These are phyloP conservation scores for Bilobella aurantiaca DNA, from an alignment of 1,140 invertebrate species.

Conservation along the genomic window DNA sequence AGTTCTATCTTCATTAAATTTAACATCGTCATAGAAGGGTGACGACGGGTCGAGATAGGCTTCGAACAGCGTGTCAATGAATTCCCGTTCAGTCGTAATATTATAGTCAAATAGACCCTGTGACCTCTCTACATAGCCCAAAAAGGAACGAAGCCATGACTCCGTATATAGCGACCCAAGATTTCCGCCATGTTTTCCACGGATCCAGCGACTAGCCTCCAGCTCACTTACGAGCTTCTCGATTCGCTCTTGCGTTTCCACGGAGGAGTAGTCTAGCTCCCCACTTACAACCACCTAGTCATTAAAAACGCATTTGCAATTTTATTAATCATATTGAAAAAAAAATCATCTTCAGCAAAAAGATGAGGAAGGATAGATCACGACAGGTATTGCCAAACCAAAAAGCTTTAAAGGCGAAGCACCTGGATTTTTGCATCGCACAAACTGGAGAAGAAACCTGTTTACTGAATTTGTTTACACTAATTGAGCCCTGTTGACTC, in stretches of 20 bases:
- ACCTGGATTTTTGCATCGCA: too few relatives aligned
- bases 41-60: slow-evolving; percentile 63
- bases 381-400: too few relatives aligned
- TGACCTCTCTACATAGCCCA: slow-evolving; percentile 63
- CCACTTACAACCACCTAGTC: slow-evolving; percentile 80
- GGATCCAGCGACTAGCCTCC: slow-evolving; percentile 69
- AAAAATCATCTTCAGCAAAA: not conserved
- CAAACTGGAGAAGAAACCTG: too few relatives aligned
- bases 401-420: too few relatives aligned
- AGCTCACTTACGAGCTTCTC: slow-evolving; percentile 66
- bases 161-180: slow-evolving; percentile 65
- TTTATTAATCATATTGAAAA: not conserved
- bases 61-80: slow-evolving; percentile 63
- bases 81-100: slow-evolving; percentile 58
- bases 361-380: too few relatives aligned
- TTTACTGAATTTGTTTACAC: too few relatives aligned
- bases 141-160: slow-evolving; percentile 78
- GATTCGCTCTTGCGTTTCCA: slow-evolving; percentile 60
- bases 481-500: too few relatives aligned
- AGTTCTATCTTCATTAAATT: slow-evolving; percentile 62
- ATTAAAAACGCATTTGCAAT: slow-evolving; percentile 34
- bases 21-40: slow-evolving; percentile 70
- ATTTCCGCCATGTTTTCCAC: slow-evolving; percentile 37
- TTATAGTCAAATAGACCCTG: slow-evolving; percentile 62
- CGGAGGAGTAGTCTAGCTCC: slow-evolving; percentile 73